Percentiles rank a stretch among this genome's conserved stretches.
Evolutionary conservation across 1,140 invertebrate genomes (phyloP).

Genomic region (Protaetia brevitarsis): DNA sequence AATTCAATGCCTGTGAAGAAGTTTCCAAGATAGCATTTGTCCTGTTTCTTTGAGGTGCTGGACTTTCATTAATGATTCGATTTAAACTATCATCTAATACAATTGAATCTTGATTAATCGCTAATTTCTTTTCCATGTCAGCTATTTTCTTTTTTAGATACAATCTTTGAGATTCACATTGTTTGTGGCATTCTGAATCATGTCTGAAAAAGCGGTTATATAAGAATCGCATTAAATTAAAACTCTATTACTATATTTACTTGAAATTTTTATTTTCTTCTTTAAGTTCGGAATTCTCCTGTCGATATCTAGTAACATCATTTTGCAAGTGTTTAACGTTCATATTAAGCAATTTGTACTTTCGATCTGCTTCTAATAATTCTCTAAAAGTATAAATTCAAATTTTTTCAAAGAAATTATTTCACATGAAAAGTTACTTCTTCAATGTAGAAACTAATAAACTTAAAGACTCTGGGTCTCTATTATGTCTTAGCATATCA

Average conservation of each 20-base stretch:
- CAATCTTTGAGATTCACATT: slow-evolving; percentile 34
- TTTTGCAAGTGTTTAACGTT: slow-evolving; percentile 29
- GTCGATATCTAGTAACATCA: slow-evolving; percentile 25
- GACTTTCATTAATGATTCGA: slow-evolving; percentile 36
- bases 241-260: slow-evolving; percentile 28
- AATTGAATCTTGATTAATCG: background rate
- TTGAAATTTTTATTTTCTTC: slow-evolving; percentile 19
- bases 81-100: slow-evolving; percentile 28
- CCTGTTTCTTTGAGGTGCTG: slow-evolving; percentile 8
- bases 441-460: slow-evolving; percentile 41
- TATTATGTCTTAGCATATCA: slow-evolving; percentile 39
- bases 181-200: slow-evolving; percentile 25
- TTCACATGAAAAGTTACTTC: slow-evolving; percentile 38
- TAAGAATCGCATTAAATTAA: slow-evolving; percentile 21
- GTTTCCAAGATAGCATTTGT: background rate
- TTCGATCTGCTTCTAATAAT: slow-evolving; percentile 26
- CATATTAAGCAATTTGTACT: slow-evolving; percentile 16
- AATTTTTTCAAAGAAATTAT: slow-evolving; percentile 20
- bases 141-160: slow-evolving; percentile 34
- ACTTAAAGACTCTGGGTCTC: slow-evolving; percentile 36
- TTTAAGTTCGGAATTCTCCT: slow-evolving; percentile 1
- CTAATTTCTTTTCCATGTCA: slow-evolving; percentile 21
- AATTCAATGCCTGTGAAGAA: background rate
- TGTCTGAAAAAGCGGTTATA: slow-evolving; percentile 19
- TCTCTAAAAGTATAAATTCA: slow-evolving; percentile 30